Conservation (phyloP, 1,140 invertebrate species). For the Heliothis subflexa region DNA sequence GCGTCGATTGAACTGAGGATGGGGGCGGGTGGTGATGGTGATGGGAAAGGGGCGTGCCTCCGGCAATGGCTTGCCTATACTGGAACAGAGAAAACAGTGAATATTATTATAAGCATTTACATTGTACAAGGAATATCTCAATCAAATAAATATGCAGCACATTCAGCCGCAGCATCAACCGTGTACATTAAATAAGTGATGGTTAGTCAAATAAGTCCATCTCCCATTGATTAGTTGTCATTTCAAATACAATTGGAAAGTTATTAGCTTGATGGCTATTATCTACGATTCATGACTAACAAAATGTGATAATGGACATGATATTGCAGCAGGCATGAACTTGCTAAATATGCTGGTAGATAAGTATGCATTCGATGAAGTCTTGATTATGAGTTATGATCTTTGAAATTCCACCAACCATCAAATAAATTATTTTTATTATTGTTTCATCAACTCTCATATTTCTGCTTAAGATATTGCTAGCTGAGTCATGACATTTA, state of each 20-base stretch:
- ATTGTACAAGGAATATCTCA: background rate
- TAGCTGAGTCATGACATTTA: background rate
- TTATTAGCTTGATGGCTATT: conserved; percentile 75
- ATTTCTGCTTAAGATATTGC: conserved; percentile 4
- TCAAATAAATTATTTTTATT: background rate
- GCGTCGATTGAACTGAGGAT: conserved; percentile 87
- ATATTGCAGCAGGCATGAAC: conserved; percentile 64
- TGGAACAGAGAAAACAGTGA: conserved; percentile 65
- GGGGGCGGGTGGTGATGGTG: conserved; percentile 76
- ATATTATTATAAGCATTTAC: conserved; percentile 1
- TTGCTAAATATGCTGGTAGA: conserved; percentile 17
- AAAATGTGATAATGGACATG: conserved; percentile 45
- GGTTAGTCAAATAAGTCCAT: conserved; percentile 76
- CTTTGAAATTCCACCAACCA: background rate
- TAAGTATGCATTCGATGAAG: conserved; percentile 18
- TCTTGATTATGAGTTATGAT: background rate
- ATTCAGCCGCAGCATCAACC: conserved; percentile 43
- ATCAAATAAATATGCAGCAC: conserved; percentile 7
- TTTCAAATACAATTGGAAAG: conserved; percentile 77
- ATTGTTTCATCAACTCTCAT: background rate
- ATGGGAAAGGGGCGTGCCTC: conserved; percentile 71
- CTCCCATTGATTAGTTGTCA: conserved; percentile 79
- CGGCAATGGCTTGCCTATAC: conserved; percentile 81
- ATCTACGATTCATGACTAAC: conserved; percentile 60
- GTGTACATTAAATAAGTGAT: conserved; percentile 52